Base-by-base conservation (phyloP, 2,113 vertebrate genomes). In the Dendrocopos noguchii region DNA sequence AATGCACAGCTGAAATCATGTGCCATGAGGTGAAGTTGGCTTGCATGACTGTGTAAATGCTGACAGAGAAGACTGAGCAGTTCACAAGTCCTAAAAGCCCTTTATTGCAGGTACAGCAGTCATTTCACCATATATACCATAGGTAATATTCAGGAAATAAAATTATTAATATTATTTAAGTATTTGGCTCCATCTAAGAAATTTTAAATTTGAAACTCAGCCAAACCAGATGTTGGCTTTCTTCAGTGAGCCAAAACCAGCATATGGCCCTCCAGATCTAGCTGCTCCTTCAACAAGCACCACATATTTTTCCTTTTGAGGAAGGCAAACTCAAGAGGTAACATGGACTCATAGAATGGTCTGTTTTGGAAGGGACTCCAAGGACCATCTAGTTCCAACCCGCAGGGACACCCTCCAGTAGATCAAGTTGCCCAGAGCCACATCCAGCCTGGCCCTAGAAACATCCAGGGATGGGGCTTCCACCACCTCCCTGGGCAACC, bases 141-240 rank as follows among this genome's bases (percentile, higher is more conserved):
- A 72, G 85, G 80, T 86, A 90, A 90, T 70, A 95, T 95, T 74
- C 89, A 96, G 85, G 85, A 94, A 90, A 96, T 78, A 96, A 96
- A 95, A 95, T 93, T 86, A 93, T 78, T 90, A 93, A 80, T 94
- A 84, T 80, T 84, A 93, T 92, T 95, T 87, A 90, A 93, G 88
- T 94, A 88, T 94, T 80, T 96, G 96, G 92, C 92, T 96, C 55
- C 27, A 20, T 91, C 91, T 86, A 72, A 91, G 80, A 94, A 86
- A 90, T 46, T 83, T 88, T 75, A 91, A 80, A 87, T 93, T 93
- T 90, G 84, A 96, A 96, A 87, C 50, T 68, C 93, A 96, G 76
- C 66, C 2, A 28, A 86, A 83, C 67, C 94, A 96, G 87, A 94
- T 91, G 90, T 39, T 72, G 70, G 18, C 42, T 95, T 91, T 95